Evolutionary conservation across 1,140 invertebrate species (phyloP).

Genomic region (Popillia japonica): DNA sequence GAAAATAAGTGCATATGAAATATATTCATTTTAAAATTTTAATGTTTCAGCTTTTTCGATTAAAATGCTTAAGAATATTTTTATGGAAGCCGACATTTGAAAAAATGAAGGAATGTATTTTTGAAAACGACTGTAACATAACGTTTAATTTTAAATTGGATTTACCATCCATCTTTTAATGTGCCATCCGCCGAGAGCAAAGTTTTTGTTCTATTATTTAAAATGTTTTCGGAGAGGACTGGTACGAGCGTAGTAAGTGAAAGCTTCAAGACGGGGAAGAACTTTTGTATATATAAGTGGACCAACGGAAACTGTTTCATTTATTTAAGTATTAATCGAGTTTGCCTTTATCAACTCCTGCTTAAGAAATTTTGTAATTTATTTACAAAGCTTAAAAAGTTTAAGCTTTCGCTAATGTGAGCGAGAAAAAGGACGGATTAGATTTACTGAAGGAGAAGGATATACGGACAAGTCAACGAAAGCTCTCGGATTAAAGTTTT

Average conservation of each 20-base stretch:
- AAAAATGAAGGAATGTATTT: not conserved
- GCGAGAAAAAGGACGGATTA: not conserved
- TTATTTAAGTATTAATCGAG: slow-evolving; percentile 36
- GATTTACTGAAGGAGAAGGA: not conserved
- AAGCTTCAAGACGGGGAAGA: slow-evolving; percentile 10
- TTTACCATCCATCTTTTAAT: slow-evolving; percentile 30
- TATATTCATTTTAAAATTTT: not conserved
- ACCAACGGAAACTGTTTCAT: slow-evolving; percentile 25
- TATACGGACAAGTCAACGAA: not conserved
- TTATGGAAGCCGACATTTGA: not conserved
- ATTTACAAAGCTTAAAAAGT: slow-evolving; percentile 40
- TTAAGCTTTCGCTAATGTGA: not conserved
- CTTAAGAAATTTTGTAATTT: slow-evolving; percentile 42
- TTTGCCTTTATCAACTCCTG: slow-evolving; percentile 40
- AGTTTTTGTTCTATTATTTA: slow-evolving; percentile 35
- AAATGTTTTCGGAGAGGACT: slow-evolving; percentile 13
- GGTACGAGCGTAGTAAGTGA: slow-evolving; percentile 10
- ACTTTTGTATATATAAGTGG: slow-evolving; percentile 10
- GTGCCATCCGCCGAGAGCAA: slow-evolving; percentile 17
- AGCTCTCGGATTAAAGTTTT: slow-evolving; percentile 14
- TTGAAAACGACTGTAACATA: slow-evolving; percentile 17
- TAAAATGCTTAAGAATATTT: not conserved
- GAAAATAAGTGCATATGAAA: not conserved
- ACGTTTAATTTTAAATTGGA: slow-evolving; percentile 28
- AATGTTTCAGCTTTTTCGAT: not conserved